These are phyloP conservation scores for Neolamprologus tretocephalus DNA, from an alignment of 2,113 vertebrate genomes.

Conservation along the genomic window DNA sequence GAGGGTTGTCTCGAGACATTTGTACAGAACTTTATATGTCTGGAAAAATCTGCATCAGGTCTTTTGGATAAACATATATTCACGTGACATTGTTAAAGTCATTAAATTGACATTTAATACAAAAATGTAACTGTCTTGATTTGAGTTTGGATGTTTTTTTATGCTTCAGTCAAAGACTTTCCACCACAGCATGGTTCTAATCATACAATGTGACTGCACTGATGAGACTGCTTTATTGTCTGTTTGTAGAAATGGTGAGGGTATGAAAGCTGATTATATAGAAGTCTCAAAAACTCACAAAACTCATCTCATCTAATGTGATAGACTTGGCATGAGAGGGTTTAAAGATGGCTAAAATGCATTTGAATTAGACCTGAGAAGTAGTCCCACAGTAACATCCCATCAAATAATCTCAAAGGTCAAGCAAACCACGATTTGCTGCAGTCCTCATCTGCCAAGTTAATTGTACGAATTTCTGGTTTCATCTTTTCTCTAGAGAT, in stretches of 20 bases:
- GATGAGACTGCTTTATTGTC: background rate
- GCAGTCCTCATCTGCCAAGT: background rate
- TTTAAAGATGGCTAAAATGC: background rate
- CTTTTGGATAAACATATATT: background rate
- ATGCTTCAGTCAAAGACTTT: background rate
- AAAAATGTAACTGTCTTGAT: background rate
- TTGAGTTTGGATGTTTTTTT: background rate
- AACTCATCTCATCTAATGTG: background rate
- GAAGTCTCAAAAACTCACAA: background rate
- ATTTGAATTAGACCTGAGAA: background rate
- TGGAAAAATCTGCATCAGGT: background rate
- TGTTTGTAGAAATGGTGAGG: background rate
- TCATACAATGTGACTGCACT: background rate
- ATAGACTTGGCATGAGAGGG: background rate
- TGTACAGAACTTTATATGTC: accelerated
- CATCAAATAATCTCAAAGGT: background rate
- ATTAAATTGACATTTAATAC: background rate
- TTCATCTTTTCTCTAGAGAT: background rate
- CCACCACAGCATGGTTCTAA: background rate
- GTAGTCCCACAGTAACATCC: background rate
- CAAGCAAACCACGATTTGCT: background rate
- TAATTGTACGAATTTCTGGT: background rate
- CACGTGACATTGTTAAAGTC: accelerated
- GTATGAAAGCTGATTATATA: background rate
- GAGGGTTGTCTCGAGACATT: background rate